phyloP scores from a whole-genome alignment of 2,888 invertebrate genomes.

The Hipparchia semele region DNA sequence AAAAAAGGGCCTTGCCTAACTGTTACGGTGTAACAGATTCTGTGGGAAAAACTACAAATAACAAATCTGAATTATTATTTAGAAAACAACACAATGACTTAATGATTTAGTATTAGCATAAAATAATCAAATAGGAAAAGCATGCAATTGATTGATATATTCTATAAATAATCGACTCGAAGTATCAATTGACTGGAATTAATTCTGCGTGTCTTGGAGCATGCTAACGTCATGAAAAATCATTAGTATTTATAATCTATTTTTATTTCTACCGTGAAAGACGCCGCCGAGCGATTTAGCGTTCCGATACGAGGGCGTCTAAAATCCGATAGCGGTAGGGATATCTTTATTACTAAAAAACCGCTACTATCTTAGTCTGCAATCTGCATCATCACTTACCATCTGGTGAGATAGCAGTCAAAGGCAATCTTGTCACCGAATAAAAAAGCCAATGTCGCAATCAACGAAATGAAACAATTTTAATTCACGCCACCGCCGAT shows the following conservation, averaged over 20 bases:
- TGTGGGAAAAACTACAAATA: constrained; percentile 6
- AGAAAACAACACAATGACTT: neutral
- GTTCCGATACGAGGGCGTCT: too few relatives aligned
- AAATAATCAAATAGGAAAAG: neutral
- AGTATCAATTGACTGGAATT: neutral
- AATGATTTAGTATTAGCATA: constrained; percentile 5
- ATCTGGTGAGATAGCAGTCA: too few relatives aligned
- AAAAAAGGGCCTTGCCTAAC: constrained; percentile 14
- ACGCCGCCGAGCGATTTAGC: too few relatives aligned
- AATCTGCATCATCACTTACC: too few relatives aligned
- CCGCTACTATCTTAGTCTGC: too few relatives aligned
- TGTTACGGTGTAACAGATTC: neutral
- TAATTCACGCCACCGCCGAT: neutral
- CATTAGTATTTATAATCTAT: neutral
- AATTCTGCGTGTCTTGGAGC: neutral
- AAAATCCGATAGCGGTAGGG: too few relatives aligned
- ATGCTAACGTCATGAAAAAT: neutral
- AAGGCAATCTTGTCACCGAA: too few relatives aligned
- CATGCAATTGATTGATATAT: constrained; percentile 11
- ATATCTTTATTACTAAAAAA: too few relatives aligned
- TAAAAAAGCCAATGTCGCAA: neutral
- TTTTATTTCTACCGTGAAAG: too few relatives aligned
- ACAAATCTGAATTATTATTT: neutral
- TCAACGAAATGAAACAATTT: constrained; percentile 8
- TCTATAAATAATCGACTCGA: neutral